phyloP scores from a whole-genome alignment of 2,113 vertebrate species.

The Podarcis cretensis region DNA sequence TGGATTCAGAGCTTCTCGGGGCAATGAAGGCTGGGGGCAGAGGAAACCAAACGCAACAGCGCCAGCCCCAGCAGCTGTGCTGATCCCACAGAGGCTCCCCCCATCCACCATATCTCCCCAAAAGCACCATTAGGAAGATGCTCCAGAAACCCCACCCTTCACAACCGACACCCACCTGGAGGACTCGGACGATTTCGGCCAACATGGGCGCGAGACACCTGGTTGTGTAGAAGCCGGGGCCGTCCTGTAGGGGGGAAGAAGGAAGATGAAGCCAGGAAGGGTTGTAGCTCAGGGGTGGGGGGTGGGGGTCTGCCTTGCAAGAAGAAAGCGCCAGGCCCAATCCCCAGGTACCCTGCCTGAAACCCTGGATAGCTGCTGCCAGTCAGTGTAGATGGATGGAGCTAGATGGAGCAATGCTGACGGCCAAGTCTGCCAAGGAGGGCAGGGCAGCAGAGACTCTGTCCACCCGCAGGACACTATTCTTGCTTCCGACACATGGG shows the following conservation, averaged over 20 bases:
- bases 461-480: too few relatives aligned
- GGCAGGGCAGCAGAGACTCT: too few relatives aligned
- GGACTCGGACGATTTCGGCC: conserved; percentile 87
- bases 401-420: too few relatives aligned
- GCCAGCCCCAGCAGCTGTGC: not conserved
- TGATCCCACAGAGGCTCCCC: not conserved
- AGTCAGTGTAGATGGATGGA: too few relatives aligned
- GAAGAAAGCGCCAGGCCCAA: too few relatives aligned
- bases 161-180: conserved; percentile 84
- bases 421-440: too few relatives aligned
- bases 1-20: not conserved
- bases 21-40: not conserved
- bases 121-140: not conserved
- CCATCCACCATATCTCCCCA: not conserved
- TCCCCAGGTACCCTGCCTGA: too few relatives aligned
- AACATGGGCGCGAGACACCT: conserved; percentile 93
- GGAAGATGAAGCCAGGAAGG: not conserved
- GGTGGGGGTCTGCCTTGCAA: too few relatives aligned
- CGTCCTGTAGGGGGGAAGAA: conserved; percentile 80
- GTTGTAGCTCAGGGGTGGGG: too few relatives aligned
- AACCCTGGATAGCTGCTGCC: too few relatives aligned
- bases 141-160: rapidly evolving
- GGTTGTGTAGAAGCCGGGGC: conserved; percentile 98
- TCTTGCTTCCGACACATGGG: too few relatives aligned
- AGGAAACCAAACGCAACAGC: not conserved